These are phyloP conservation scores for Agrypnia vestita DNA, from an alignment of 1,140 invertebrate species.

Conservation along the genomic window DNA sequence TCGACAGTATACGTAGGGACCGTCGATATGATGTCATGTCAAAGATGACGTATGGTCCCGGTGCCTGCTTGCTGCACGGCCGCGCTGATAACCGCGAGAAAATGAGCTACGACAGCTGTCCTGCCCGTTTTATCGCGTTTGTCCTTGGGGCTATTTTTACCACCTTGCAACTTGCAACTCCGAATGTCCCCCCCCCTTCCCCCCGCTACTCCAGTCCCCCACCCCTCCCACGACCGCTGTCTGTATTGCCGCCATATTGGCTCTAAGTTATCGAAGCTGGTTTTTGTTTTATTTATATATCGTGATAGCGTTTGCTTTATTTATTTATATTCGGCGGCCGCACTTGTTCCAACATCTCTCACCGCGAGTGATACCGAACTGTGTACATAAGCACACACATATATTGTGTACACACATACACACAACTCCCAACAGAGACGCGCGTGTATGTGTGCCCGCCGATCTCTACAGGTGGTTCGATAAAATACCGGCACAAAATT, in stretches of 20 bases:
- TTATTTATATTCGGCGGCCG: neutral
- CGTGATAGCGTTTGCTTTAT: neutral
- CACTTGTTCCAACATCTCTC: constrained; percentile 18
- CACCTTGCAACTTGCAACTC: constrained; percentile 5
- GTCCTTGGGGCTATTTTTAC: constrained; percentile 34
- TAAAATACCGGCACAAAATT: no score
- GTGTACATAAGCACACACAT: no score
- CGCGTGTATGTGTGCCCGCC: no score
- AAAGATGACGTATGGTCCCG: no score
- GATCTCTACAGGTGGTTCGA: no score
- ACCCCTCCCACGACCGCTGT: neutral
- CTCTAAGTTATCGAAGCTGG: neutral
- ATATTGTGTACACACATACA: no score
- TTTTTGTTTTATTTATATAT: constrained; percentile 18
- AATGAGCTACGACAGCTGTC: no score
- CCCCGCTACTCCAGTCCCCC: neutral
- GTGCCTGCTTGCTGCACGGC: no score
- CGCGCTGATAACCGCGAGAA: no score
- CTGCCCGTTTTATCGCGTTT: constrained; percentile 7
- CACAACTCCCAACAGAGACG: no score
- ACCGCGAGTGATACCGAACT: neutral
- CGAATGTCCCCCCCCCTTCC: neutral
- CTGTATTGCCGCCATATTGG: neutral
- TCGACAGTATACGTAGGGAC: no score
- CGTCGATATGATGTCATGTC: no score